Evolutionary conservation across 2,797 vertebrate genomes (phyloP).

Genomic region (Telmatherina bonti): DNA sequence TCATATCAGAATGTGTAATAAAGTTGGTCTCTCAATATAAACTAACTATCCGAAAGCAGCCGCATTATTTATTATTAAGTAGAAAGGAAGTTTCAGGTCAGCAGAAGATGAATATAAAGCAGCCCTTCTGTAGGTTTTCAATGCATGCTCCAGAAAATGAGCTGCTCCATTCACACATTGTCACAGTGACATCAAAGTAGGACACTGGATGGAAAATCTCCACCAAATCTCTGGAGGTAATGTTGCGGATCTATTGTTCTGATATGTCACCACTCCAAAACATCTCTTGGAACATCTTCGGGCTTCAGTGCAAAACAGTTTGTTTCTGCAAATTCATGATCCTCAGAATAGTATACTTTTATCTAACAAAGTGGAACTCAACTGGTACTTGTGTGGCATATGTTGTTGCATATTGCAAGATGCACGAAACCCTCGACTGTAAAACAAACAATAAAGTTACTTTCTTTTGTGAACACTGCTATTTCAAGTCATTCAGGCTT

Average conservation of each 20-base stretch:
- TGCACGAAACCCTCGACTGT: not conserved
- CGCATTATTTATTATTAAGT: not conserved
- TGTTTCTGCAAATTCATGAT: not conserved
- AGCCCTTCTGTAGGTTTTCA: not conserved
- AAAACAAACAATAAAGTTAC: not conserved
- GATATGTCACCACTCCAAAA: not conserved
- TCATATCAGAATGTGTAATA: not conserved
- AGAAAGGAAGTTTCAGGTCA: not conserved
- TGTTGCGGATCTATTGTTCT: not conserved
- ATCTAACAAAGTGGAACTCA: not conserved
- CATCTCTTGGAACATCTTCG: not conserved
- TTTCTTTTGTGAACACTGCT: not conserved
- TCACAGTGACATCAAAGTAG: not conserved
- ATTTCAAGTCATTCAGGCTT: not conserved
- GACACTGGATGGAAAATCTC: not conserved
- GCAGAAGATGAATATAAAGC: not conserved
- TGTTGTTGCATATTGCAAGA: not conserved
- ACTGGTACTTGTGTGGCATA: not conserved
- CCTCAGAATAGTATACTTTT: not conserved
- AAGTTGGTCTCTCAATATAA: not conserved
- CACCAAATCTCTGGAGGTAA: not conserved
- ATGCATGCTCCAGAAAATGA: not conserved
- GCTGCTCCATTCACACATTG: not conserved
- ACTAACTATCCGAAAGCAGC: not conserved
- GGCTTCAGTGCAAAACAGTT: not conserved